Evolutionary conservation across 2,888 invertebrate genomes (phyloP), one percentile per base, ranked within the genome.

Genomic region (Lasius fuliginosus): DNA sequence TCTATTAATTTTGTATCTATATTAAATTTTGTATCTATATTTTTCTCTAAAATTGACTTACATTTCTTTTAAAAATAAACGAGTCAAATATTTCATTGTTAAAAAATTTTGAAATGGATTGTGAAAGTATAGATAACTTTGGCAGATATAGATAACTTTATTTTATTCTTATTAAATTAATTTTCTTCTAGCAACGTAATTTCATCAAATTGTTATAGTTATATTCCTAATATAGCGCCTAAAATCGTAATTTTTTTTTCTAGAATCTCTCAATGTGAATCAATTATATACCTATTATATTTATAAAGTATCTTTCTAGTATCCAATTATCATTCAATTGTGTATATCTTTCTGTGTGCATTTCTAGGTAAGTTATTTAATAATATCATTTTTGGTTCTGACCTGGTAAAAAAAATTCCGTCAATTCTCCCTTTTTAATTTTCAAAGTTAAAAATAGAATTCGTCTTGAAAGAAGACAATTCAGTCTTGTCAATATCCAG

Each of bases 391-490:
- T 36, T 27, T 23, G 11, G 9, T 75, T 27, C 18, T 64, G 3
- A 33, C 6, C 23, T 6, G 12, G 12, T 62, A 30, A 60, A 6
- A 23, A 33, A 53, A 1, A 49, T 23, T 49, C 0, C 12, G 18
- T 60, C 6, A 23, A 33, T 64, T 75, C 6, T 53, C 11, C 0
- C 3, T 64, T 53, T 53, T 36, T 5, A 36, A 60, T 60, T 62
- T 74, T 36, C 4, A 40, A 49, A 65, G 33, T 76, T 53, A 49
- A 65, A 49, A 76, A 49, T 12, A 27, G 9, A 76, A 76, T 65
- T 49, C 36, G 58, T 40, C 12, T 36, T 36, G 49, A 40, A 76
- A 40, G 27, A 40, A 67, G 36, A 76, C 53, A 76, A 76, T 76
- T 67, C 15, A 33, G 33, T 62, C 46, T 62, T 33, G 75, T 75